Evolutionary conservation across 2,113 vertebrate genomes (phyloP).

Genomic region (Centropus bengalensis): DNA sequence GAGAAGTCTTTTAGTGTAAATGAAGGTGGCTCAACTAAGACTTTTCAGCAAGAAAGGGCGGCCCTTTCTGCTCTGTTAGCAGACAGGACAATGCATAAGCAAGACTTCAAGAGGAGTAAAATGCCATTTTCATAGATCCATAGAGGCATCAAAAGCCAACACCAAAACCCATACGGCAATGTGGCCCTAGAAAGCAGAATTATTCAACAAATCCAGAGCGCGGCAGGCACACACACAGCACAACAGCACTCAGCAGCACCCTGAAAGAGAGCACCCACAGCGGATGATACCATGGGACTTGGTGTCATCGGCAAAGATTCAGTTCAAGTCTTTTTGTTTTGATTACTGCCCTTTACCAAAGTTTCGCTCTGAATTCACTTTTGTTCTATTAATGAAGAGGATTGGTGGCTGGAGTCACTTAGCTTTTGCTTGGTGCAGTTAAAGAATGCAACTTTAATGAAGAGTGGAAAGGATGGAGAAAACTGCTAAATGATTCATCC

Average conservation of each 20-base stretch:
- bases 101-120: background rate
- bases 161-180: background rate
- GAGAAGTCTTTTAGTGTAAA: background rate
- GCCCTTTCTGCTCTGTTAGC: background rate
- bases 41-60: background rate
- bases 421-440: background rate
- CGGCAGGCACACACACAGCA: background rate
- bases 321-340: background rate
- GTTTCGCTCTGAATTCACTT: background rate
- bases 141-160: background rate
- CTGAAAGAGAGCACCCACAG: background rate
- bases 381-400: background rate
- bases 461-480: background rate
- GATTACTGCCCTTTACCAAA: background rate
- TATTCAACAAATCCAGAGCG: background rate
- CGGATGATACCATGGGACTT: background rate
- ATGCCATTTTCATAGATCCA: background rate
- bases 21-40: background rate
- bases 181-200: background rate
- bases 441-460: background rate
- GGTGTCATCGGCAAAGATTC: background rate
- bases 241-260: background rate
- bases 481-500: background rate
- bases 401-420: background rate
- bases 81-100: rapidly evolving